These are phyloP conservation scores for Polypedilum pembai DNA, from an alignment of 1,140 invertebrate species.

Conservation along the genomic window DNA sequence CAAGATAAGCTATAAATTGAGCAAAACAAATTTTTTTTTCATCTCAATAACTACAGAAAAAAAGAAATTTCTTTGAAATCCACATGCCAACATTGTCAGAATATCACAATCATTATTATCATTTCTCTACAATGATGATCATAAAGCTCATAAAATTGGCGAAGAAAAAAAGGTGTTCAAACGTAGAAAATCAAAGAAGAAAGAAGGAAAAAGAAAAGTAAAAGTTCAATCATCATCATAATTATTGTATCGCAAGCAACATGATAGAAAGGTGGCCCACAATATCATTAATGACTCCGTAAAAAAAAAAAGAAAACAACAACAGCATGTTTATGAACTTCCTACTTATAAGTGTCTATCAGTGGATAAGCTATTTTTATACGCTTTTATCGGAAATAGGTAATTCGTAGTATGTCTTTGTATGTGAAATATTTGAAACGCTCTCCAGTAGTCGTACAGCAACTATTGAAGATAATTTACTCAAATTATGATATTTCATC, in stretches of 20 bases:
- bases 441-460: background rate
- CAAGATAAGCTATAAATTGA: no score
- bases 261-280: background rate
- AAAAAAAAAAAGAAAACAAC: background rate
- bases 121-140: no score
- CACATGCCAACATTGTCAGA: no score
- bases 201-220: background rate
- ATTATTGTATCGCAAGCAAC: background rate
- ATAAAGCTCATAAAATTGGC: no score
- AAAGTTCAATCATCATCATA: slow-evolving; percentile 12
- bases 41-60: no score
- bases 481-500: slow-evolving; percentile 21
- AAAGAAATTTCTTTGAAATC: no score
- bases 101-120: no score
- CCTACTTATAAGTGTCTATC: background rate
- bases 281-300: background rate
- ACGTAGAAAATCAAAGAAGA: background rate
- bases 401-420: background rate
- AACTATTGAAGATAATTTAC: slow-evolving; percentile 5
- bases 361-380: background rate
- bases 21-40: no score
- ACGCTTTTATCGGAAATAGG: slow-evolving; percentile 19
- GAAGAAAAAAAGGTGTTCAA: no score
- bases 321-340: background rate
- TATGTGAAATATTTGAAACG: no score